These are phyloP conservation scores for Drosophila lini DNA, from an alignment of 1,140 invertebrate species.

Conservation along the genomic window DNA sequence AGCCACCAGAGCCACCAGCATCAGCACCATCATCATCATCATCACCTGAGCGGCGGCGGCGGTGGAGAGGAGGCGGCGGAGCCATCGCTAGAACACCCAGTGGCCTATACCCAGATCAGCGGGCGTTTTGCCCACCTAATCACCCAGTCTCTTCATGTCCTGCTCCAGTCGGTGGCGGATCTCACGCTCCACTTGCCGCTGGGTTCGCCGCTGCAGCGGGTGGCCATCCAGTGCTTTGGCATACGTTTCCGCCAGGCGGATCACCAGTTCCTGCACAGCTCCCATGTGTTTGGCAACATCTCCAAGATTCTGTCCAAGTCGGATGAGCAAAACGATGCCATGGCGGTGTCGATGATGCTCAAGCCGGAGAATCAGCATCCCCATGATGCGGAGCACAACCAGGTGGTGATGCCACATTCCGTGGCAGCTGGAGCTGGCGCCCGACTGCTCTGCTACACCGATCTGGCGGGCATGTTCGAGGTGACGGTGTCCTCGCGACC, in stretches of 20 bases:
- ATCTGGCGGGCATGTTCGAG: constrained; percentile 80
- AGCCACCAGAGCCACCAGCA: background rate
- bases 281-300: constrained; percentile 98
- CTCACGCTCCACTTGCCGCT: constrained; percentile 95
- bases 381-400: constrained; percentile 64
- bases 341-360: constrained; percentile 67
- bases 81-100: constrained; percentile 91
- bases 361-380: constrained; percentile 27
- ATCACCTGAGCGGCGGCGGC: constrained; percentile 4
- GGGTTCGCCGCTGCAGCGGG: constrained; percentile 94
- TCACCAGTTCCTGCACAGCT: constrained; percentile 96
- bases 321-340: constrained; percentile 89
- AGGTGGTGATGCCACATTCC: constrained; percentile 11
- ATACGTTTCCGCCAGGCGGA: constrained; percentile 94
- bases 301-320: constrained; percentile 97
- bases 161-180: constrained; percentile 96
- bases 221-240: constrained; percentile 97
- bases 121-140: constrained; percentile 92
- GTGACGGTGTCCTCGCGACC: constrained; percentile 94
- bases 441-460: constrained; percentile 66
- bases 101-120: constrained; percentile 92
- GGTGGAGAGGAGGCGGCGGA: constrained; percentile 62
- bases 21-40: background rate
- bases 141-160: constrained; percentile 92
- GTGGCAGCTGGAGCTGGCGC: constrained; percentile 45